These are phyloP conservation scores for Cyrtodaria siliqua DNA, from an alignment of 2,888 invertebrate genomes.

Conservation along the genomic window DNA sequence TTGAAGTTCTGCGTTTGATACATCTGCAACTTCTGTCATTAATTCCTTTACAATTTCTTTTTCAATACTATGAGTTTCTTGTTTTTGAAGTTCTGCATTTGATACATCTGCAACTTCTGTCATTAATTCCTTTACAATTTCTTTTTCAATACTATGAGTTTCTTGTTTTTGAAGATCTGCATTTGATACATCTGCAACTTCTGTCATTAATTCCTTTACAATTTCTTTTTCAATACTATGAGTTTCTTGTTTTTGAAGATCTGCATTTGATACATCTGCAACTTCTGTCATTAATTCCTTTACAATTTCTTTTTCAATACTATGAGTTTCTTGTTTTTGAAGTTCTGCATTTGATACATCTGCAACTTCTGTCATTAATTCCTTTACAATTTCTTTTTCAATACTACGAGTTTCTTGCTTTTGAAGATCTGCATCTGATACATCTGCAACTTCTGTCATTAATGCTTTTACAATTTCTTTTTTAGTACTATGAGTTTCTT, in stretches of 20 bases:
- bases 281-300: neutral
- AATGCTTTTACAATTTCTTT: slow-evolving; percentile 1
- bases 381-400: slow-evolving; percentile 15
- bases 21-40: neutral
- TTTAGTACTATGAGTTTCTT: slow-evolving; percentile 11
- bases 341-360: too few relatives aligned
- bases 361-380: neutral
- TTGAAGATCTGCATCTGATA: too few relatives aligned
- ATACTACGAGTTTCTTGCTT: neutral
- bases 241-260: too few relatives aligned
- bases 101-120: neutral
- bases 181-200: neutral
- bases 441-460: neutral
- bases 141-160: slow-evolving; percentile 9
- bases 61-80: slow-evolving; percentile 13
- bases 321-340: too few relatives aligned
- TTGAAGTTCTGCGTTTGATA: too few relatives aligned
- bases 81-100: too few relatives aligned
- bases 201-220: neutral
- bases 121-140: slow-evolving; percentile 1
- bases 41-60: neutral
- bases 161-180: too few relatives aligned
- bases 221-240: slow-evolving; percentile 11
- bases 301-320: slow-evolving; percentile 15
- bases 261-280: neutral